Percentiles rank a stretch among this genome's conserved stretches.
Conservation (phyloP, 2,888 invertebrate species). For the Muscina levida region DNA sequence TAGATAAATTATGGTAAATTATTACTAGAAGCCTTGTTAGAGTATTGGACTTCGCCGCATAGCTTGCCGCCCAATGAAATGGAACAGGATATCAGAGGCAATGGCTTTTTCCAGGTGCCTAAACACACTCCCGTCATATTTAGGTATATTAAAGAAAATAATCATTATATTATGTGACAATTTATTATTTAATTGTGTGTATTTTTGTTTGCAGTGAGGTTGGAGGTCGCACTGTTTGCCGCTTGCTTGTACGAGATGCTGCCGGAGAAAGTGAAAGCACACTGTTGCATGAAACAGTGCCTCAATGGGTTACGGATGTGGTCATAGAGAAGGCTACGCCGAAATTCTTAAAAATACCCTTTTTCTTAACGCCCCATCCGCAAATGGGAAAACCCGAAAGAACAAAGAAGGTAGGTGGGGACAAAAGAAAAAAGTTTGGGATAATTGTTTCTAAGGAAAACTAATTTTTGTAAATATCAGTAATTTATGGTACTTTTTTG, state of each 20-base stretch:
- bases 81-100: conserved; percentile 87
- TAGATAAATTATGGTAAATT: conserved; percentile 97
- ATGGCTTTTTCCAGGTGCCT: conserved; percentile 93
- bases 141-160: conserved; percentile 81
- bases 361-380: conserved; percentile 97
- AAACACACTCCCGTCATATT: conserved; percentile 98
- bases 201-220: conserved; percentile 86
- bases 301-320: conserved; percentile 96
- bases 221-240: conserved; percentile 95
- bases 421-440: neutral
- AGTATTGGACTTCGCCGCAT: conserved; percentile 93
- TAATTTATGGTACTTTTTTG: no score
- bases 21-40: conserved; percentile 94
- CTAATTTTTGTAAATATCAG: conserved; percentile 1
- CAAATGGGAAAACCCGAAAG: conserved; percentile 85
- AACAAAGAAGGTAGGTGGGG: conserved; percentile 87
- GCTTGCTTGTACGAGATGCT: conserved; percentile 93
- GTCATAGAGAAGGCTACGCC: conserved; percentile 96
- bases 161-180: neutral
- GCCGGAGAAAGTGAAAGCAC: conserved; percentile 95
- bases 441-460: neutral
- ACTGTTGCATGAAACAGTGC: conserved; percentile 95
- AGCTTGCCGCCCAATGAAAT: conserved; percentile 83
- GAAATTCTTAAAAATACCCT: conserved; percentile 97
- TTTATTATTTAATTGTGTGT: neutral